Evolutionary conservation across 2,888 invertebrate species (phyloP), one percentile per base, ranked within the genome.

Genomic region (Amiota mariae): DNA sequence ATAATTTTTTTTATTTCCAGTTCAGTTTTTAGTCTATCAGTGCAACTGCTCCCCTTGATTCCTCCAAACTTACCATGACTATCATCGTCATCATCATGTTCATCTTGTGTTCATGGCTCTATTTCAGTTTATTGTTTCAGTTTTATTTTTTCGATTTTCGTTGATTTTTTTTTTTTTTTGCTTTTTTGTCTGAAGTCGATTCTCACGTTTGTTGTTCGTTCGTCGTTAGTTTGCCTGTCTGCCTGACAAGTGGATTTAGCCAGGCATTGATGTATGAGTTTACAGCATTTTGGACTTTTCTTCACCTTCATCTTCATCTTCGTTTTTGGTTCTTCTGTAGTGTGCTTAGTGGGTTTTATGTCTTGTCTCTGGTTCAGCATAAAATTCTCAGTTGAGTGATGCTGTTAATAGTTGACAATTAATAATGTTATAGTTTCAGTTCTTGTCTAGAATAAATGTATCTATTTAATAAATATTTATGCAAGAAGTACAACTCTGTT

Each of bases 241-340:
- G 75, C 78, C 81, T 84, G 83, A 84, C 83, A 84, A 84, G 83
- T 84, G 85, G 83, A 84, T 84, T 84, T 85, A 81, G 85, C 4
- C 83, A 36, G 85, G 81, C 85, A 84, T 84, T 84, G 83, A 84
- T 85, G 82, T 85, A 84, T 84, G 83, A 78, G 77, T 80, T 76
- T 79, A 76, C 81, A 85, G 82, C 81, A 81, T 85, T 80, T 68
- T 72, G 59, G 68, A 68, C 68, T 59, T 78, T 82, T 84, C 36
- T 73, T 68, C 46, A n/a, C 24, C 59, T 46, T 57, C 12, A 15
- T 59, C 70, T 47, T 20, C 15, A 36, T 36, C 70, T 18, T 20
- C 24, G 24, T 47, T 73, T 72, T 56, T 71, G 72, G 64, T 67
- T 56, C 61, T 67, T 56, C 61, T 66, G n/a, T 54, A 54, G 13